Evolutionary conservation across 2,797 vertebrate genomes (phyloP).

Genomic region (Trachops cirrhosus): DNA sequence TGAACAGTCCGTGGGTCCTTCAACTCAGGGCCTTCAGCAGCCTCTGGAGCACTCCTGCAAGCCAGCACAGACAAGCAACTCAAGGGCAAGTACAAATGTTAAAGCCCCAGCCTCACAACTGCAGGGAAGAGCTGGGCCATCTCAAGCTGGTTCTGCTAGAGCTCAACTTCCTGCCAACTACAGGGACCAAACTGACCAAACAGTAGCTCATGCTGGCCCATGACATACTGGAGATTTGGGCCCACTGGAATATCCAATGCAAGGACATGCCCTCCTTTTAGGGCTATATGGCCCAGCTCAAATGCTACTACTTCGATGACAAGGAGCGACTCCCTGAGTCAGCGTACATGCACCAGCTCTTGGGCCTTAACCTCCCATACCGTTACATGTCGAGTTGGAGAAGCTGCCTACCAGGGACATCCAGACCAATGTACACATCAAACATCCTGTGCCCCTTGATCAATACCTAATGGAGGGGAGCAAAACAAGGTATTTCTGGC

Average conservation of each 20-base stretch:
- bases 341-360: slow-evolving; percentile 93
- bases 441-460: slow-evolving; percentile 93
- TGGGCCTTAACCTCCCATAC: slow-evolving; percentile 97
- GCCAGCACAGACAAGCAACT: background rate
- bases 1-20: background rate
- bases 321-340: slow-evolving; percentile 94
- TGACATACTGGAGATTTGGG: slow-evolving; percentile 96
- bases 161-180: slow-evolving; percentile 93
- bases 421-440: slow-evolving; percentile 95
- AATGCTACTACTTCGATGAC: slow-evolving; percentile 98
- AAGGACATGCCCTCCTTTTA: slow-evolving; percentile 96
- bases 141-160: slow-evolving; percentile 91
- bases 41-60: background rate
- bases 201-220: slow-evolving; percentile 94
- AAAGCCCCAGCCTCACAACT: background rate
- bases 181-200: slow-evolving; percentile 89
- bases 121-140: background rate
- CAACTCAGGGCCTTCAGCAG: background rate
- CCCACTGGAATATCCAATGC: slow-evolving; percentile 94
- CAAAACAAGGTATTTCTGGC: slow-evolving; percentile 98
- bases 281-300: slow-evolving; percentile 96
- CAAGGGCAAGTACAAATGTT: background rate
- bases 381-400: slow-evolving; percentile 85
- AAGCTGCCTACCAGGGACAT: slow-evolving; percentile 91
- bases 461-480: slow-evolving; percentile 98